Base-by-base conservation (phyloP, 1,140 invertebrate genomes). In the Cotesia chilonis region DNA sequence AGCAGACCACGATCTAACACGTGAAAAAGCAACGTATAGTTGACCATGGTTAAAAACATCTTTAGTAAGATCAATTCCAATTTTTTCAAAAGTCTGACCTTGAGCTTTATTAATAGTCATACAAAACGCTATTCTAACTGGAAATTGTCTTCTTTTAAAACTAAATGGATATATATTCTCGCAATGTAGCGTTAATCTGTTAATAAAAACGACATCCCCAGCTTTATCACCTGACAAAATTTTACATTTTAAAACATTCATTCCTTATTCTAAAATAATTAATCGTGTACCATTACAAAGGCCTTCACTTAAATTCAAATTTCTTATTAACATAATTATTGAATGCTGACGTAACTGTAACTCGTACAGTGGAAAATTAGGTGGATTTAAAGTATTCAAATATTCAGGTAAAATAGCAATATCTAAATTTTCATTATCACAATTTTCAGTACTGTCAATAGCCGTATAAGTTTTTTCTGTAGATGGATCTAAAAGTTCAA, bases 31-130 rank as follows among this genome's bases (percentile, higher is more conserved):
- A 4, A 80, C 77, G 71, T 84, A 72, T n/a, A 68, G 75, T 70
- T 84, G 81, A 5, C 81, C 82, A 76, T 84, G 81, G 47, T 79
- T 78, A 84, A 78, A 41, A 4, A 41, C 38, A 5, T 41, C 38
- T 41, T 41, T 41, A 7, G 38, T 41, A 1, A 41, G 38, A 76
- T 82, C 63, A 36, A 87, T 35, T n/a, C 81, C 83, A 60, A 76
- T 65, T 57, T 64, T 38, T 20, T 79, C 68, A 75, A 80, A 73
- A 36, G 81, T 79, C 74, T 81, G 78, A 14, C 81, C 82, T 75
- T 83, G 81, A 3, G 78, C 74, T 73, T 90, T 87, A 73, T 88
- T 54, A 10, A 54, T 54, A 86, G 86, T 88, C 79, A 89, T 84
- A 2, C 83, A 83, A 82, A 89, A 90, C 17, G 88, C 86, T 1